Base-by-base conservation (phyloP, 2,888 invertebrate genomes). In the Chloroclystis v-ata region DNA sequence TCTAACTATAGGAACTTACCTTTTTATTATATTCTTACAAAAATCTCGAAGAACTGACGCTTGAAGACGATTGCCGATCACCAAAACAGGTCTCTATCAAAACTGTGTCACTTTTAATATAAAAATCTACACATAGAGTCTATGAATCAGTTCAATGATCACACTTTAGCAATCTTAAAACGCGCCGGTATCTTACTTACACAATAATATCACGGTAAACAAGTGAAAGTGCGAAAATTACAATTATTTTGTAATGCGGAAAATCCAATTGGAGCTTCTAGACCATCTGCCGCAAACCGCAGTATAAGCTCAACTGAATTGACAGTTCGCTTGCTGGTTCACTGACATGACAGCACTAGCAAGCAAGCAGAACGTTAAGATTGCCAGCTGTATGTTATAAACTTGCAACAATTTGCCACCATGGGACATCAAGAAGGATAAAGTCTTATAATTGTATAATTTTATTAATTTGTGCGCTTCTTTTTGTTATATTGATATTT, bases 221-320 rank as follows among this genome's bases (percentile, higher is more conserved):
- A 59, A 60, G 78, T 75, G 76, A 82, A 81, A 81, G 76, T 78
- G 61, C 78, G 75, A 72, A 66, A 70, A 63, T 59, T 53, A 50
- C 55, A 56, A 68, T 61, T 66, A 60, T 62, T 61, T 60, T 65
- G 48, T 57, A 69, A 66, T 67, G 62, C 65, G 61, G 56, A 67
- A 63, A 67, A 59, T 49, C 20, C 52, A 56, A 60, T 49, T 28
- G 28, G 43, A 49, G 48, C 42, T 52, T 38, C 49, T 42, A 49
- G 60, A 67, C 73, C 69, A 46, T 54, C 70, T 71, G 48, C 72
- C 65, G 67, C 78, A 77, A 66, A 75, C 78, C 71, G 77, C 79
- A 81, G 72, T 69, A 71, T 35, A 9, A 54, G 76, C 76, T 67
- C 43, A 45, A 47, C 33, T 40, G 38, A 32, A 8, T 9, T 14